phyloP scores from a whole-genome alignment of 2,888 invertebrate species.

The Xylota segnis region DNA sequence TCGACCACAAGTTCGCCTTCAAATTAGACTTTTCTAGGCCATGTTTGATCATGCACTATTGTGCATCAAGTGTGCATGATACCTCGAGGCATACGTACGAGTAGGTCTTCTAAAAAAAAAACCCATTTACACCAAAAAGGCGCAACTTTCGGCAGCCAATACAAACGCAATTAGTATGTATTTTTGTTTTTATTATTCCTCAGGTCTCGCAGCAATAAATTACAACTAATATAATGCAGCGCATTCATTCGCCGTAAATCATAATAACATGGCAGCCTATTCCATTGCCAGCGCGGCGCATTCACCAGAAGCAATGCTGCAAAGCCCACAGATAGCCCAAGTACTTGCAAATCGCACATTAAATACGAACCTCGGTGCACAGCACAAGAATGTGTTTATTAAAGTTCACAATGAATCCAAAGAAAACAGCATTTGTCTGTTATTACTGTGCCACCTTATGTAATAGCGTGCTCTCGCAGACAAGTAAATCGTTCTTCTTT shows the following conservation, averaged over 20 bases:
- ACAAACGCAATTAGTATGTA: conserved; percentile 54
- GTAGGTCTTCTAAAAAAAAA: neutral
- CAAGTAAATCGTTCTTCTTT: conserved; percentile 15
- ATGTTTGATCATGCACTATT: neutral
- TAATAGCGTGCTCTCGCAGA: conserved; percentile 30
- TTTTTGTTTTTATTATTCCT: conserved; percentile 42
- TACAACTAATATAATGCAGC: conserved; percentile 59
- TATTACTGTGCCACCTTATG: conserved; percentile 39
- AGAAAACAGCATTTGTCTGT: conserved; percentile 24
- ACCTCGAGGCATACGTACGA: neutral
- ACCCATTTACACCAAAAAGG: conserved; percentile 2
- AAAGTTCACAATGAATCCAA: conserved; percentile 48
- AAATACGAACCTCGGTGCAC: conserved; percentile 19
- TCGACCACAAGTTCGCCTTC: neutral
- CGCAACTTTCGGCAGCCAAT: conserved; percentile 50
- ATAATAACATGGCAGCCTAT: conserved; percentile 66
- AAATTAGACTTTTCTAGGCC: neutral
- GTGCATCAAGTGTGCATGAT: neutral
- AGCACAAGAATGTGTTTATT: conserved; percentile 50
- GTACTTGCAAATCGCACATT: conserved; percentile 47
- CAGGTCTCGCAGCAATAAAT: conserved; percentile 59
- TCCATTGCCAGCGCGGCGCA: conserved; percentile 57
- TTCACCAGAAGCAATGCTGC: conserved; percentile 50
- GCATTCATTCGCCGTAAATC: conserved; percentile 66
- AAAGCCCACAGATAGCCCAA: conserved; percentile 31